These are phyloP conservation scores for Calyptommatus sinebrachiatus DNA, from an alignment of 2,113 vertebrate genomes.

Conservation along the genomic window DNA sequence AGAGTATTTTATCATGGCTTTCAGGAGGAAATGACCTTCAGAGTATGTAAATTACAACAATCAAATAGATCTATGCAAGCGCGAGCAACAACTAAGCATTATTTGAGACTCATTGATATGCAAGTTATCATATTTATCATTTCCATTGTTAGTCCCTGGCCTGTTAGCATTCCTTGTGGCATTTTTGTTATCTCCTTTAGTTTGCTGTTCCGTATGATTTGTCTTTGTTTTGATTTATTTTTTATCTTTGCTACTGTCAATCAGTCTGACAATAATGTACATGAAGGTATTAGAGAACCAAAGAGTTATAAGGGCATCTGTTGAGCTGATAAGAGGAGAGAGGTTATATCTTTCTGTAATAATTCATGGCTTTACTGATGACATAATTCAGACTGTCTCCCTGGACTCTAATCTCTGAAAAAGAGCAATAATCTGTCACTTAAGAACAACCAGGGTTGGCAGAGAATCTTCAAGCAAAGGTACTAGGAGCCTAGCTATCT, in stretches of 20 bases:
- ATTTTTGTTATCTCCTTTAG: conserved; percentile 37
- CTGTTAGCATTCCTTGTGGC: conserved; percentile 24
- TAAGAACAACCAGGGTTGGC: background rate
- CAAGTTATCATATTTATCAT: conserved; percentile 53
- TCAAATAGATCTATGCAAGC: conserved; percentile 62
- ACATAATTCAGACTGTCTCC: conserved; percentile 36
- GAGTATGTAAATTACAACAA: conserved; percentile 67
- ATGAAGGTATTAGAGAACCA: conserved; percentile 53
- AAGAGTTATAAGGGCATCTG: conserved; percentile 49
- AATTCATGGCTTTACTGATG: conserved; percentile 52
- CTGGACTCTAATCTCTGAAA: background rate
- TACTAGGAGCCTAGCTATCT: background rate
- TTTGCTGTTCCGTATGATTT: conserved; percentile 49
- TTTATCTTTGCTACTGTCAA: conserved; percentile 60
- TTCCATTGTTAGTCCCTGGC: conserved; percentile 34
- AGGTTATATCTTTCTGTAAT: conserved; percentile 37
- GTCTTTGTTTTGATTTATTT: conserved; percentile 40
- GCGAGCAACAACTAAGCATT: conserved; percentile 52
- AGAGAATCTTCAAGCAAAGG: background rate
- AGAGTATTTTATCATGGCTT: conserved; percentile 56
- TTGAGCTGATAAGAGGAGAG: conserved; percentile 49
- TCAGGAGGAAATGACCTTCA: conserved; percentile 65
- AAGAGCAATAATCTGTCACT: conserved; percentile 5
- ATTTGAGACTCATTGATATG: conserved; percentile 53
- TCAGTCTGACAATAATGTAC: conserved; percentile 54